phyloP scores from a whole-genome alignment of 1,140 invertebrate genomes.

The Hydropsyche tenuis region DNA sequence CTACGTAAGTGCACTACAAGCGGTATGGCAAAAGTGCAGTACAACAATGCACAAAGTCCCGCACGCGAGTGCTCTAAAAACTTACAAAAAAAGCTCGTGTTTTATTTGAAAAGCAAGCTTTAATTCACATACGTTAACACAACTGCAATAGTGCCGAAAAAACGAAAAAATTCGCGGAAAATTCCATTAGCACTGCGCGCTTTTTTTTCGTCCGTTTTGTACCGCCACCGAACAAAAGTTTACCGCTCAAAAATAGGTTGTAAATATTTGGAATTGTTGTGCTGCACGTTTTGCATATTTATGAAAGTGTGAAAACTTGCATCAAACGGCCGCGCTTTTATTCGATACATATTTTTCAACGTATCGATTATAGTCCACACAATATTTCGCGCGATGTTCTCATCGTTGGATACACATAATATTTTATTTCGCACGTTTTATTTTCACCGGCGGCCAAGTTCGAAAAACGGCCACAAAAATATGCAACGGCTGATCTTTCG shows the following conservation, averaged over 20 bases:
- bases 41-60: slow-evolving; percentile 3
- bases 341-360: no score
- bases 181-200: slow-evolving; percentile 10
- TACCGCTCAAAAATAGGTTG: not conserved
- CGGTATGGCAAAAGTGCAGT: not conserved
- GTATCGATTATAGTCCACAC: no score
- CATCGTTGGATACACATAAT: not conserved
- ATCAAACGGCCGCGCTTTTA: no score
- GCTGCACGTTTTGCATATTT: no score
- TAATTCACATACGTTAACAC: slow-evolving; percentile 7
- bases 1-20: slow-evolving; percentile 7
- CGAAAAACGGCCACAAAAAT: no score
- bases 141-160: not conserved
- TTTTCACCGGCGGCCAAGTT: no score
- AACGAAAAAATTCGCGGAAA: slow-evolving; percentile 5
- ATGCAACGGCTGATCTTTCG: no score
- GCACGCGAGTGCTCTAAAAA: not conserved
- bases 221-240: slow-evolving; percentile 2
- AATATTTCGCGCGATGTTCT: not conserved
- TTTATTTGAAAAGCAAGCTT: slow-evolving; percentile 5
- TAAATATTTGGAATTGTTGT: no score
- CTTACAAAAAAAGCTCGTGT: slow-evolving; percentile 1
- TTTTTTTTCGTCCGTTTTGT: not conserved
- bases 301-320: no score
- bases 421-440: not conserved